A percentile compares a stretch with the other conserved stretches of the same genome.
Conservation (phyloP, 1,140 invertebrate species). For the Caenorhabditis elegans region WBcel235 BX284604.4:10303001-10303500, state of each 20-base stretch:
- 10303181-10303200: no score
- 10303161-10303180: no score
- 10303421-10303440: conserved; percentile 10
- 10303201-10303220: no score
- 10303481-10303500: neutral
- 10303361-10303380: conserved; percentile 21
- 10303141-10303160: no score
- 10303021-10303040: no score
- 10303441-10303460: neutral
- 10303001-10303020: no score
- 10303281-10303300: neutral
- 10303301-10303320: neutral
- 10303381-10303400: neutral
- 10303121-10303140: no score
- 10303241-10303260: neutral
- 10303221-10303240: no score
- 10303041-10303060: no score
- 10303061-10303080: no score
- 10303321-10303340: conserved; percentile 2
- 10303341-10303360: conserved; percentile 19
- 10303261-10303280: no score
- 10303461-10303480: neutral
- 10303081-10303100: neutral
- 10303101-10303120: neutral
- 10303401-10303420: neutral